Evolutionary conservation across 2,797 vertebrate genomes (phyloP).

Genomic region (Darevskia mixta): DNA sequence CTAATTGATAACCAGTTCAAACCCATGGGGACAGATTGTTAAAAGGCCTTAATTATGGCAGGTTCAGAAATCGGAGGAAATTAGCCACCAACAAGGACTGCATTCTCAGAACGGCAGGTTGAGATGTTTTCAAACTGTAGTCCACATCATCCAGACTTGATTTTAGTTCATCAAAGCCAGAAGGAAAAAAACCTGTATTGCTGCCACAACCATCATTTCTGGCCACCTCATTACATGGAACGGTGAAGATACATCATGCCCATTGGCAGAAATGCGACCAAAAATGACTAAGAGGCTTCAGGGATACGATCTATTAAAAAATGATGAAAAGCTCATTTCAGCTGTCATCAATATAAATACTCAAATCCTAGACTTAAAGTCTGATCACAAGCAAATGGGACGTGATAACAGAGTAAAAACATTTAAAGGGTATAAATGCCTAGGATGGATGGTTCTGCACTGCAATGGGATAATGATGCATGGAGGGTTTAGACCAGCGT

Average conservation of each 20-base stretch:
- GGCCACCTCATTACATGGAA: not conserved
- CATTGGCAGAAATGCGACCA: not conserved
- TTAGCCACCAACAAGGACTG: not conserved
- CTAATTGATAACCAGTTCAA: constrained; percentile 14
- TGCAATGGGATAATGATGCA: not conserved
- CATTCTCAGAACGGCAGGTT: not conserved
- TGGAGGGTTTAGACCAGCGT: constrained; percentile 1
- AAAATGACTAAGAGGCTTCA: constrained; percentile 7
- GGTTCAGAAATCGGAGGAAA: constrained; percentile 2
- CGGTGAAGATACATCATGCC: not conserved
- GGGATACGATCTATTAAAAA: not conserved
- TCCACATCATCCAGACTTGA: not conserved
- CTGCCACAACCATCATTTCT: not conserved
- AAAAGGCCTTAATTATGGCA: not conserved
- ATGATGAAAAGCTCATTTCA: not conserved
- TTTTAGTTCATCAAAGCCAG: not conserved
- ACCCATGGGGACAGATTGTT: not conserved
- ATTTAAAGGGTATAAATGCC: not conserved
- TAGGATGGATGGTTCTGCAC: not conserved
- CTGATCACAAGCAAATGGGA: not conserved
- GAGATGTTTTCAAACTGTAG: not conserved
- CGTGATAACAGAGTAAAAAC: not conserved
- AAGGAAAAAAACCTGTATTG: not conserved
- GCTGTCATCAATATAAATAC: not conserved
- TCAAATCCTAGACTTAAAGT: not conserved